A percentile compares a stretch with the other conserved stretches of the same genome.
Evolutionary conservation across 2,797 vertebrate genomes (phyloP).

Genomic region (Pristis pectinata): DNA sequence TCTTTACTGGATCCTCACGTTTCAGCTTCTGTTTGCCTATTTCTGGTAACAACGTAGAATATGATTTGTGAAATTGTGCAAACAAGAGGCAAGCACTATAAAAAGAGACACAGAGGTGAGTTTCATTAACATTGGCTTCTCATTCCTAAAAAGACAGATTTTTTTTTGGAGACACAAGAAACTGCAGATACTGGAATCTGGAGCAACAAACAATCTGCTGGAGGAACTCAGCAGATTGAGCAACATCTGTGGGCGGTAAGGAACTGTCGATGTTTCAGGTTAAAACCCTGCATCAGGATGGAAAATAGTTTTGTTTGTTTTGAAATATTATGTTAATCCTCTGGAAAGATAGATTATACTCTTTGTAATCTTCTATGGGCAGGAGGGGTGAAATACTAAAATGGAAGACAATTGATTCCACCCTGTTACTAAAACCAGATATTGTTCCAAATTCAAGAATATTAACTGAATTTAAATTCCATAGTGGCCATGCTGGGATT

Average conservation of each 20-base stretch:
- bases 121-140: neutral
- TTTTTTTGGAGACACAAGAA: neutral
- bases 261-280: too few relatives aligned
- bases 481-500: too few relatives aligned
- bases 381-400: neutral
- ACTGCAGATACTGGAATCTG: too few relatives aligned
- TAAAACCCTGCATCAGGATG: too few relatives aligned
- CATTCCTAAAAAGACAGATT: neutral
- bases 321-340: neutral
- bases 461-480: too few relatives aligned
- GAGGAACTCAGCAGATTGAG: too few relatives aligned
- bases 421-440: too few relatives aligned
- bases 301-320: neutral
- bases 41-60: neutral
- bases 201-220: too few relatives aligned
- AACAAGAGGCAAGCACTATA: neutral
- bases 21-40: too few relatives aligned
- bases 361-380: neutral
- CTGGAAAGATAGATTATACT: neutral
- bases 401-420: neutral
- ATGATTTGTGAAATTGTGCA: neutral
- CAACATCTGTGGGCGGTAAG: too few relatives aligned
- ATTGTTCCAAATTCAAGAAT: too few relatives aligned
- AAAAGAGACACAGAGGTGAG: neutral
- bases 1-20: too few relatives aligned